A percentile compares a stretch with the other conserved stretches of the same genome.
These are phyloP conservation scores for Leptoteleia sp. DNA, from an alignment of 1,140 invertebrate genomes.

Conservation along the genomic window DNA sequence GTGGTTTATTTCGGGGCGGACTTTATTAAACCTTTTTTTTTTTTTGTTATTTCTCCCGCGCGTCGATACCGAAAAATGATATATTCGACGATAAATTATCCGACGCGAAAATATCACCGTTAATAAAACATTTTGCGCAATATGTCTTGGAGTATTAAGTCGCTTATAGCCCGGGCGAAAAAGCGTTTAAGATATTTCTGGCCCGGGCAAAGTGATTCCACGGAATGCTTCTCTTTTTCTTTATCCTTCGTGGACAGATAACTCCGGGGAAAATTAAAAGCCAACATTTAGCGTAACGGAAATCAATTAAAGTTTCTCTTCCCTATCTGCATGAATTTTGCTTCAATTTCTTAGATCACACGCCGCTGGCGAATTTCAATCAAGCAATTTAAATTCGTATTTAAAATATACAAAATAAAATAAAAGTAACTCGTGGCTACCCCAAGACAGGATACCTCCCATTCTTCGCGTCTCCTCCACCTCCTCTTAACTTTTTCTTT, in stretches of 20 bases:
- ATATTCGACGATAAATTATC: conserved; percentile 59
- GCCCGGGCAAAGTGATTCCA: conserved; percentile 51
- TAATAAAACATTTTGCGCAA: conserved; percentile 61
- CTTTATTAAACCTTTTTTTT: conserved; percentile 49
- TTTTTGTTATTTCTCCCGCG: too few relatives aligned
- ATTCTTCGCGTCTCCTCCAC: conserved; percentile 7
- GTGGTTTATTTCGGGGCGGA: too few relatives aligned
- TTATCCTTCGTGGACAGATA: conserved; percentile 43
- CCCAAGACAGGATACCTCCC: conserved; percentile 18
- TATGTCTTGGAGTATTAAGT: conserved; percentile 61
- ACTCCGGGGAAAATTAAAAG: conserved; percentile 61
- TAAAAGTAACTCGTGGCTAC: conserved; percentile 38
- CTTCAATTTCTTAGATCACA: conserved; percentile 50
- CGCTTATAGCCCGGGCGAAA: conserved; percentile 29
- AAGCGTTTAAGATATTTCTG: conserved; percentile 56
- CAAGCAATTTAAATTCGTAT: conserved; percentile 63
- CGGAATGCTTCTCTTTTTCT: conserved; percentile 49
- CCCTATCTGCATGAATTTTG: conserved; percentile 61
- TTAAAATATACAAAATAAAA: conserved; percentile 65
- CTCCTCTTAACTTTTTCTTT: conserved; percentile 14
- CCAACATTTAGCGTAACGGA: conserved; percentile 64
- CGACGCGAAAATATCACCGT: conserved; percentile 56
- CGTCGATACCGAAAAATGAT: conserved; percentile 41
- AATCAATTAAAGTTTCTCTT: conserved; percentile 66
- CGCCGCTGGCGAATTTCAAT: conserved; percentile 57